Conservation (phyloP, 1,140 invertebrate species). For the Cryptotermes secundus region DNA sequence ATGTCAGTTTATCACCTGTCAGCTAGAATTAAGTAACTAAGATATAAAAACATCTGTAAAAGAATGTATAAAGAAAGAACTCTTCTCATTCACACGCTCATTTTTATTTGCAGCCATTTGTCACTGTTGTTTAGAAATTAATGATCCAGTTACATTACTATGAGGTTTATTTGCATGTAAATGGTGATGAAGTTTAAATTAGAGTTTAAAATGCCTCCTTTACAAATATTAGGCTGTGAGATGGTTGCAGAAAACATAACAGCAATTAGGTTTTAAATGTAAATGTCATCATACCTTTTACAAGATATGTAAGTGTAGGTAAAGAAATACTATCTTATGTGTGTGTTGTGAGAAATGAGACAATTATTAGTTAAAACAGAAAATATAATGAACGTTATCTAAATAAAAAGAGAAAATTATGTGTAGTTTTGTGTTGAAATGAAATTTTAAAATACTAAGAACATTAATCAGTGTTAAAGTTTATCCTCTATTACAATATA, state of each 20-base stretch:
- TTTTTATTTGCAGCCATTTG: background rate
- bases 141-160: background rate
- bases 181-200: background rate
- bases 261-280: constrained; percentile 31
- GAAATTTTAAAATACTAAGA: background rate
- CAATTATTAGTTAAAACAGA: background rate
- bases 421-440: background rate
- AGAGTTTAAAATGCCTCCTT: constrained; percentile 22
- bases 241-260: constrained; percentile 24
- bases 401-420: background rate
- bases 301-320: background rate
- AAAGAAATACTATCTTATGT: background rate
- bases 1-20: background rate
- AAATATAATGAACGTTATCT: background rate
- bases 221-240: constrained; percentile 33
- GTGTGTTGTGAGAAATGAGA: background rate
- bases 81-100: background rate
- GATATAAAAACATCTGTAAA: background rate
- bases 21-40: background rate
- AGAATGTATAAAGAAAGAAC: background rate
- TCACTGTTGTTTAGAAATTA: background rate
- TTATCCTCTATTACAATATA: background rate
- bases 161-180: constrained; percentile 7
- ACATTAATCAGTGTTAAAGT: constrained; percentile 9
- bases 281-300: background rate